A percentile compares a stretch with the other conserved stretches of the same genome.
Conservation (phyloP, 2,113 vertebrate genomes). For the Ranitomeya variabilis region DNA sequence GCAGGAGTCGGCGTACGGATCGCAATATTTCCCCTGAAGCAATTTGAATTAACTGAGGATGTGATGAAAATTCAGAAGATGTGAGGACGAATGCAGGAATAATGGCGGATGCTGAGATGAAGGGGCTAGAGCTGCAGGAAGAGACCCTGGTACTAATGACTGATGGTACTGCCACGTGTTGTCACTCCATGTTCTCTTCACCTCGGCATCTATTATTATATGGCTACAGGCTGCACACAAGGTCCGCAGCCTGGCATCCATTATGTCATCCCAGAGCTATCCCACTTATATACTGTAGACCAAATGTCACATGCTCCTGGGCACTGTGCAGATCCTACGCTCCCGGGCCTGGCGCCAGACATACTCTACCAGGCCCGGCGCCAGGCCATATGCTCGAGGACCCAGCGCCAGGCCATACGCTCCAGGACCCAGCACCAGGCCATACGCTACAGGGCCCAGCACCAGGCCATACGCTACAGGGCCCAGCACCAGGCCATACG, state of each 20-base stretch:
- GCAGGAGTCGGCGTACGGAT: not conserved
- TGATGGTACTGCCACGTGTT: not conserved
- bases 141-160: not conserved
- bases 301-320: too few relatives aligned
- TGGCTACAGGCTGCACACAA: not conserved
- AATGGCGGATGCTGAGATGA: not conserved
- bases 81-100: not conserved
- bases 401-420: too few relatives aligned
- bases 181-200: not conserved
- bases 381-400: not conserved
- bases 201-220: not conserved
- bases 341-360: not conserved
- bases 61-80: not conserved
- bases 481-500: not conserved
- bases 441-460: not conserved
- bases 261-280: not conserved
- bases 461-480: not conserved
- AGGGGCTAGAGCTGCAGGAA: not conserved
- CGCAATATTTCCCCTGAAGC: conserved; percentile 16
- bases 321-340: not conserved
- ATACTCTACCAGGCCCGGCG: too few relatives aligned
- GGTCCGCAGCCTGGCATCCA: not conserved
- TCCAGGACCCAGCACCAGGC: too few relatives aligned
- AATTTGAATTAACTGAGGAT: not conserved
- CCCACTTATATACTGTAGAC: not conserved